Evolutionary conservation across 2,888 invertebrate genomes (phyloP).

Genomic region (Drosophila incognita): DNA sequence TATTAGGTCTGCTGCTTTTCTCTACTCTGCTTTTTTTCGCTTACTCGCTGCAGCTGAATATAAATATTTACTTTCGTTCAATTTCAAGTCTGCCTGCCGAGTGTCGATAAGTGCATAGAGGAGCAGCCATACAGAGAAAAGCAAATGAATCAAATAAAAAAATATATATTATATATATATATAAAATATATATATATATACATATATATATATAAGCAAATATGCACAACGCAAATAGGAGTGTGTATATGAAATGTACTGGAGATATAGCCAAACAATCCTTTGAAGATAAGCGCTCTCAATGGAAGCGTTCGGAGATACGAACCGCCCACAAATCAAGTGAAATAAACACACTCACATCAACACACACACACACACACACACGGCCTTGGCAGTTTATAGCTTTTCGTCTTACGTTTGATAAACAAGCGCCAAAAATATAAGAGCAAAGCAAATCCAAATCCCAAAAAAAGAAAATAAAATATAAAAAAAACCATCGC

Average conservation of each 20-base stretch:
- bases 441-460: neutral
- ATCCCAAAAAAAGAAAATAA: conserved; percentile 5
- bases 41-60: conserved; percentile 33
- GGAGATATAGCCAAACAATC: conserved; percentile 13
- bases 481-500: conserved; percentile 18
- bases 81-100: conserved; percentile 51
- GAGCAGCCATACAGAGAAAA: neutral
- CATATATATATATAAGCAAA: neutral
- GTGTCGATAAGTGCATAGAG: conserved; percentile 64
- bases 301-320: conserved; percentile 42
- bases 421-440: conserved; percentile 43
- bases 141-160: neutral
- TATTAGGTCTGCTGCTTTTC: conserved; percentile 46
- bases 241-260: neutral
- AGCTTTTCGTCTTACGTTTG: conserved; percentile 41
- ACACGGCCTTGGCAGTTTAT: conserved; percentile 40
- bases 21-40: conserved; percentile 10
- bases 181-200: neutral
- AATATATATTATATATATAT: neutral
- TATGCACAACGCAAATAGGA: neutral
- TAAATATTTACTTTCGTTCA: conserved; percentile 70
- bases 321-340: conserved; percentile 6
- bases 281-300: conserved; percentile 60
- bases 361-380: conserved; percentile 13
- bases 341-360: conserved; percentile 9